Evolutionary conservation across 2,113 vertebrate species (phyloP).

Genomic region (Nothocercus nigrocapillus): DNA sequence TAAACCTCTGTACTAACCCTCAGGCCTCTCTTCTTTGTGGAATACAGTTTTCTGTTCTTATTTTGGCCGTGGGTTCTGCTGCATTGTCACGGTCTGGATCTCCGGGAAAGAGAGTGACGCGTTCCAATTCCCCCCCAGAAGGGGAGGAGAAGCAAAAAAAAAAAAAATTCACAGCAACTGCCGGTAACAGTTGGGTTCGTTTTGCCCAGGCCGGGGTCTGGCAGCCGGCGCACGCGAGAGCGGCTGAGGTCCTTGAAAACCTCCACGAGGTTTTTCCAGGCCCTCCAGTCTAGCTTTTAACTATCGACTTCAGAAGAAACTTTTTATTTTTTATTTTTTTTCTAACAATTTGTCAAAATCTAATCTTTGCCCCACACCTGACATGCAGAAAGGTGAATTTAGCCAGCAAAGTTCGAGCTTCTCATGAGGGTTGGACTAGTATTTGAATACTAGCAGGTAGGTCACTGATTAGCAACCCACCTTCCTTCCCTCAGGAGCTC

Average conservation of each 20-base stretch:
- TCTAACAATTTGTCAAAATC: neutral
- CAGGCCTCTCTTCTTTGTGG: accelerated
- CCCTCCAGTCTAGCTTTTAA: neutral
- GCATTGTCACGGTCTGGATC: accelerated
- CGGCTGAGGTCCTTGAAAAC: neutral
- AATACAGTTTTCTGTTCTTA: neutral
- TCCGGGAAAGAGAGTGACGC: neutral
- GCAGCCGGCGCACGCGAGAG: too few species aligned
- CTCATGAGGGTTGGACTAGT: neutral
- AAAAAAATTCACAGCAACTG: neutral
- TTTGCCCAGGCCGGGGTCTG: neutral
- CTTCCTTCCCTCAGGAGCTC: neutral
- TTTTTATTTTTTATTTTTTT: neutral
- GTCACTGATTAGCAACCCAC: accelerated
- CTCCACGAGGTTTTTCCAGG: too few species aligned
- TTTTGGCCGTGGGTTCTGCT: accelerated
- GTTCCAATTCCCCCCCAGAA: neutral
- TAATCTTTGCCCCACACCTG: neutral
- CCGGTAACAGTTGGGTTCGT: neutral
- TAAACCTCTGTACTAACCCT: accelerated
- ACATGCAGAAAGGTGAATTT: neutral
- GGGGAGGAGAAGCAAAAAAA: neutral
- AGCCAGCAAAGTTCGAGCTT: neutral
- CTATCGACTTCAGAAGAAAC: neutral
- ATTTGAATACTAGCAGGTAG: neutral